Evolutionary conservation across 1,140 invertebrate species (phyloP).

Genomic region (Drosophila kurseongensis): DNA sequence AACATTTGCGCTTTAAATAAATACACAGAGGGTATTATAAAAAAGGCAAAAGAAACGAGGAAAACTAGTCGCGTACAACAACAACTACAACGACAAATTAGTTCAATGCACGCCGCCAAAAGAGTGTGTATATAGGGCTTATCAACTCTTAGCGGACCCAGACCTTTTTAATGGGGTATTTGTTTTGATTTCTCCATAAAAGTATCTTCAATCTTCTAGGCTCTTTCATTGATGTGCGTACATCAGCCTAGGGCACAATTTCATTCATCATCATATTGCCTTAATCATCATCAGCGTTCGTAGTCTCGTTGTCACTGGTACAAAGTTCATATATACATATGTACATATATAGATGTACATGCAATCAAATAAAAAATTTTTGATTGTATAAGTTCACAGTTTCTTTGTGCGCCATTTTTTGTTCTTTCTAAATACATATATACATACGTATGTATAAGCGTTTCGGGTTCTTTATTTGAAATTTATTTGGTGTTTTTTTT

Average conservation of each 20-base stretch:
- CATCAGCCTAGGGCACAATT: conserved; percentile 25
- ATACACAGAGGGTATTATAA: conserved; percentile 78
- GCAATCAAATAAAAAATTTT: conserved; percentile 50
- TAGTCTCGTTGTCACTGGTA: conserved; percentile 62
- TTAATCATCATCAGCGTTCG: conserved; percentile 36
- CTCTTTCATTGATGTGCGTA: conserved; percentile 33
- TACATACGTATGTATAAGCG: conserved; percentile 16
- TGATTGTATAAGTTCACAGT: conserved; percentile 80
- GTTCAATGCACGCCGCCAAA: conserved; percentile 78
- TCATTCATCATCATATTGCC: conserved; percentile 50
- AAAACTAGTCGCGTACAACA: conserved; percentile 50
- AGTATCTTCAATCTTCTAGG: conserved; percentile 4
- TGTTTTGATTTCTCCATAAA: conserved; percentile 14
- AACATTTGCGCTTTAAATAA: conserved; percentile 83
- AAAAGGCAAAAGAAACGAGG: conserved; percentile 48
- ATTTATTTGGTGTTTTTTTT: conserved; percentile 56
- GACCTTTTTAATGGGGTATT: conserved; percentile 25
- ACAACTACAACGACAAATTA: conserved; percentile 63
- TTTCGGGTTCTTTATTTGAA: conserved; percentile 64
- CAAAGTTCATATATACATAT: conserved; percentile 74
- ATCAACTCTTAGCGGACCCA: conserved; percentile 15
- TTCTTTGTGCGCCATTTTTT: conserved; percentile 78
- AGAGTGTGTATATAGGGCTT: conserved; percentile 17
- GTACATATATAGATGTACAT: conserved; percentile 32
- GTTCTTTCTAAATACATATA: conserved; percentile 47